Evolutionary conservation across 2,797 vertebrate genomes (phyloP).

Genomic region (Yasuhikotakia modesta): DNA sequence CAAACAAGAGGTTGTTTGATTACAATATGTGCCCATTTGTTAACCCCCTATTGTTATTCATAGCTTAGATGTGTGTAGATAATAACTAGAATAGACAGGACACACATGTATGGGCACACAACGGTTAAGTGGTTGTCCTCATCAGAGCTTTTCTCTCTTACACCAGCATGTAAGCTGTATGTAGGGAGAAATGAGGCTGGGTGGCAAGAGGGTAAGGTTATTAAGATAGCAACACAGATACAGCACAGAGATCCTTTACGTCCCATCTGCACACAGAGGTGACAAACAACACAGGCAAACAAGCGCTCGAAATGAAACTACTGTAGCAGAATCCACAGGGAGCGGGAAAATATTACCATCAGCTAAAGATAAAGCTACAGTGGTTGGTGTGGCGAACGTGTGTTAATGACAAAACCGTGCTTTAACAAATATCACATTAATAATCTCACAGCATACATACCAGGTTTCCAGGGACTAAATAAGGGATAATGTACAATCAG

Average conservation of each 20-base stretch:
- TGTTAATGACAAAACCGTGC: slow-evolving; percentile 15
- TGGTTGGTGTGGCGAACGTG: neutral
- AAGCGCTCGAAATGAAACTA: slow-evolving; percentile 29
- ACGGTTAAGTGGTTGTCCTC: slow-evolving; percentile 49
- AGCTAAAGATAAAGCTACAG: neutral
- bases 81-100: slow-evolving; percentile 39
- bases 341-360: slow-evolving; percentile 17
- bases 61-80: slow-evolving; percentile 56
- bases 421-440: slow-evolving; percentile 12
- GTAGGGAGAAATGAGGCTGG: slow-evolving; percentile 60
- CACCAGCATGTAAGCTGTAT: slow-evolving; percentile 47
- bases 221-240: slow-evolving; percentile 67
- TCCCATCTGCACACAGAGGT: slow-evolving; percentile 44
- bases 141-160: slow-evolving; percentile 57
- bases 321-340: slow-evolving; percentile 7
- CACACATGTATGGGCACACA: neutral
- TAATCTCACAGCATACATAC: neutral
- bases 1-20: slow-evolving; percentile 30
- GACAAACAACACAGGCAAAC: slow-evolving; percentile 50
- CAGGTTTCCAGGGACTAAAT: neutral
- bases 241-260: slow-evolving; percentile 57
- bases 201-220: slow-evolving; percentile 63
- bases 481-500: slow-evolving; percentile 1
- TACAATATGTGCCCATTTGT: slow-evolving; percentile 21
- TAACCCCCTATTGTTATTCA: slow-evolving; percentile 52